These are phyloP conservation scores for Ceyx margarethae DNA, from an alignment of 2,113 vertebrate species.

Conservation along the genomic window DNA sequence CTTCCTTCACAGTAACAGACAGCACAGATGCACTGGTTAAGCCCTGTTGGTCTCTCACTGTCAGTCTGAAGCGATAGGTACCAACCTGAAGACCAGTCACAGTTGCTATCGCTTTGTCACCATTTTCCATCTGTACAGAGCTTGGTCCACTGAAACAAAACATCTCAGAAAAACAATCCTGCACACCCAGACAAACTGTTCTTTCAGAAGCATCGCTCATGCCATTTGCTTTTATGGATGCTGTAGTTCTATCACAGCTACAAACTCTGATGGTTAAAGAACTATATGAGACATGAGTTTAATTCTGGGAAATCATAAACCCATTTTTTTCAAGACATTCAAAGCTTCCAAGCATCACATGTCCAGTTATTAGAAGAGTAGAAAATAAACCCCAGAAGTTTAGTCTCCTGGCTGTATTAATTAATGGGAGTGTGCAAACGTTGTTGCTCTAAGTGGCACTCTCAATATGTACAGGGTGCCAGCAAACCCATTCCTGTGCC, in stretches of 20 bases:
- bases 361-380: background rate
- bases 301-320: background rate
- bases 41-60: constrained; percentile 82
- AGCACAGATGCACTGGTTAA: constrained; percentile 76
- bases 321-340: background rate
- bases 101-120: constrained; percentile 76
- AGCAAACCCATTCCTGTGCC: background rate
- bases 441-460: background rate
- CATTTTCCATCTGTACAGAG: constrained; percentile 74
- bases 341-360: background rate
- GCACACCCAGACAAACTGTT: background rate
- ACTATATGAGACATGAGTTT: background rate
- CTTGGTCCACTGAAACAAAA: constrained; percentile 79
- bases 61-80: constrained; percentile 83
- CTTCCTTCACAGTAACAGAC: constrained; percentile 79
- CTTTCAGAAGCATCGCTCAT: background rate
- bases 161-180: background rate
- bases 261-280: background rate
- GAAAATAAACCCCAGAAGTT: background rate
- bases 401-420: background rate
- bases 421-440: background rate
- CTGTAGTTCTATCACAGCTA: background rate
- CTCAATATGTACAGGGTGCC: background rate
- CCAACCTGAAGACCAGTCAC: constrained; percentile 79
- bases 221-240: background rate